Evolutionary conservation across 2,888 invertebrate genomes (phyloP), one percentile per base, ranked within the genome.

Genomic region (Xanthia icteritia): DNA sequence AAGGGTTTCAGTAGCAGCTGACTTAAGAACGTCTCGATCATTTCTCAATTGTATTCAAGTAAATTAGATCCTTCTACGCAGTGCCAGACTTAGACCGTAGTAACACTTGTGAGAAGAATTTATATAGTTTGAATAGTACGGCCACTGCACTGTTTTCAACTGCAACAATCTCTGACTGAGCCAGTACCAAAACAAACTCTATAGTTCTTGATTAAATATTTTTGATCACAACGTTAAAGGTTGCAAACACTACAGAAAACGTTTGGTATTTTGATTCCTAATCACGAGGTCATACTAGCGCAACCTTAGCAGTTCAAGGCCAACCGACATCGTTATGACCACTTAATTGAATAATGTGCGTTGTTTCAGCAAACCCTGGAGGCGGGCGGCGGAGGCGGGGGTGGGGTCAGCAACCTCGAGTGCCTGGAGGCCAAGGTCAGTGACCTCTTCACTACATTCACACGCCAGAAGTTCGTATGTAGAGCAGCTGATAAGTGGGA

Each of bases 381-480:
- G 92, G 92, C 93, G 15, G 93, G 94, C 82, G 93, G 93, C 79
- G 42, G 39, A 5, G 39, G 39, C 39, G 39, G 42, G 20, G 77
- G 97, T 97, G 95, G 94, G 92, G 96, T 98, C 97, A 97, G 97
- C 84, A 98, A 98, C 95, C 97, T 98, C 90, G 98, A 98, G 94
- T 98, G 97, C 86, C 96, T 98, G 92, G 98, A 98, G 94, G 98
- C 98, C 85, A 98, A 98, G 97, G 98, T 98, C 95, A 95, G 96
- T 94, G 88, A 90, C 87, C 77, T 79, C 58, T 54, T 48, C 63
- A 69, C 42, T 54, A 51, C 48, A 67, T 71, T 77, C 69, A 60
- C 51, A 58, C 23, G 23, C n/a, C 66, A 42, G 66, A 85, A 69
- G 45, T 74, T 66, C 15, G 3, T 58, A 85, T 85, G 67, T 82